Percentiles rank a stretch among this genome's conserved stretches.
These are phyloP conservation scores for Siniperca chuatsi DNA, from an alignment of 2,113 vertebrate species.

Conservation along the genomic window DNA sequence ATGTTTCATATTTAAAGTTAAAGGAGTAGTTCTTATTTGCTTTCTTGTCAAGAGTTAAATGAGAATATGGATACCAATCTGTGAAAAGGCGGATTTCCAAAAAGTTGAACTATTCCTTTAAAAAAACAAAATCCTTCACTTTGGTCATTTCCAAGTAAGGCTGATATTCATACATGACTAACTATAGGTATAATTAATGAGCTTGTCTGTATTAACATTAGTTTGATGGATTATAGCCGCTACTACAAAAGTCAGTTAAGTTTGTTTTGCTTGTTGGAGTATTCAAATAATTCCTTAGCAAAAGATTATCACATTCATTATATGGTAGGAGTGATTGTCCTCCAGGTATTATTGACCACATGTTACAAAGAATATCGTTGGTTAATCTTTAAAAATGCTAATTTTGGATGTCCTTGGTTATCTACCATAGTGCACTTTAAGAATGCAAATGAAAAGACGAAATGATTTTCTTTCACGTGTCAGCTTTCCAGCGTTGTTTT, in stretches of 20 bases:
- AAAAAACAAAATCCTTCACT: background rate
- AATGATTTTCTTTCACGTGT: conserved; percentile 30
- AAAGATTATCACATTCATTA: conserved; percentile 8
- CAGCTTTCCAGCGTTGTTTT: conserved; percentile 21
- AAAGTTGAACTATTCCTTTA: conserved; percentile 1
- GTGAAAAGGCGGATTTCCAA: background rate
- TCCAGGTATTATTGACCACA: conserved; percentile 23
- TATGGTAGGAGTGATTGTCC: conserved; percentile 3
- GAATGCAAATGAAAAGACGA: conserved; percentile 23
- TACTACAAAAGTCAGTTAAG: background rate
- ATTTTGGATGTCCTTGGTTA: conserved; percentile 22
- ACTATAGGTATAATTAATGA: background rate
- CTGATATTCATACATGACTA: background rate
- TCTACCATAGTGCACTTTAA: conserved; percentile 9
- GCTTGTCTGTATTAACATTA: conserved; percentile 1
- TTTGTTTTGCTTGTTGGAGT: conserved; percentile 13
- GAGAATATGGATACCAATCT: conserved; percentile 13
- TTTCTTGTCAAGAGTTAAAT: conserved; percentile 1
- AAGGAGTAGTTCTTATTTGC: conserved; percentile 20
- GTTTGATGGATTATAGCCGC: conserved; percentile 29
- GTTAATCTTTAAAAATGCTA: conserved; percentile 17
- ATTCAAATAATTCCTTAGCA: background rate
- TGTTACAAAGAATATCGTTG: background rate
- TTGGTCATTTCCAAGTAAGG: background rate
- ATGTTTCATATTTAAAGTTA: conserved; percentile 16